Evolutionary conservation across 2,797 vertebrate species (phyloP), one percentile per base, ranked within the genome.

Genomic region (Enteromius anoplus): DNA sequence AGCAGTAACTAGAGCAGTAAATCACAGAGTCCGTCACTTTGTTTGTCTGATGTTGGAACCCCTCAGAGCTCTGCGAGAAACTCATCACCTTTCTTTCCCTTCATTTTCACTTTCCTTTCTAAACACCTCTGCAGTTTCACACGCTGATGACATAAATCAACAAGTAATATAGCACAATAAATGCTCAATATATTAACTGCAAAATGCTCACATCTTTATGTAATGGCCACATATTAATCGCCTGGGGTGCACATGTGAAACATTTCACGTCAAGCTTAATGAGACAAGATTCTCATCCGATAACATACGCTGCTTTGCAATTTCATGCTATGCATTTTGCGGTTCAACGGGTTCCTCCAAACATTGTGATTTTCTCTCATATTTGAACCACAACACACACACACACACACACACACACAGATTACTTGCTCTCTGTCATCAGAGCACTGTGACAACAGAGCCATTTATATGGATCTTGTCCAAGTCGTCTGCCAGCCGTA

Each of bases 41-140:
- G 92, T 95, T 94, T 92, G 90, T 93, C 88, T 92, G 90, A 90
- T 90, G 91, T 85, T 81, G 92, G 92, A 89, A 88, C 87, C 90
- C 93, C 90, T 81, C 88, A 42, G 91, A 92, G 92, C 88, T 87
- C 68, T 69, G 89, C 90, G 92, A 93, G 94, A 94, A 94, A 87
- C 90, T 90, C 91, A 90, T 90, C 92, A 83, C 92, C 87, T 84
- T 82, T 37, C 82, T 87, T 92, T 93, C 90, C 90, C 90, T 89
- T 88, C 66, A 88, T 72, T 88, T 55, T 68, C 80, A 65, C 82
- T 70, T 64, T 65, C 40, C 5, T 72, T 80, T 53, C 37, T 37
- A 75, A 68, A 81, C 80, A 75, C 51, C 40, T 81, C 19, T 19
- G 53, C 21, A 78, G 37, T 69, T 78, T 83, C 81, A 84, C 75